These are phyloP conservation scores for Lamproptera curius DNA, from an alignment of 2,888 invertebrate species.

Conservation along the genomic window DNA sequence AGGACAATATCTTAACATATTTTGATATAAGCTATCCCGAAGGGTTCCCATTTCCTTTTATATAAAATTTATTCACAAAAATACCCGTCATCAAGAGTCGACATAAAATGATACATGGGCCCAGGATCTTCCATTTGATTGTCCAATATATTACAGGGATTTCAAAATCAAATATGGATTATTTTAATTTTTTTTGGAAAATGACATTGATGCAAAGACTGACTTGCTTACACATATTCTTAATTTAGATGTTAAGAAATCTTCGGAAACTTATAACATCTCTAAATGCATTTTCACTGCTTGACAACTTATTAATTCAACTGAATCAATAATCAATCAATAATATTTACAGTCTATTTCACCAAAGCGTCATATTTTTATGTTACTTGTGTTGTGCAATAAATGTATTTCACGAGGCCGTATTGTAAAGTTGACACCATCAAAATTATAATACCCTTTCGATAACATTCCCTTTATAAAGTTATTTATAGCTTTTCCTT, in stretches of 20 bases:
- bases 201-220: background rate
- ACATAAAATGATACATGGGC: conserved; percentile 12
- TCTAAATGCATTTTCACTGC: too few relatives aligned
- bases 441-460: background rate
- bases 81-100: conserved; percentile 14
- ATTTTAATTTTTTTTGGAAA: background rate
- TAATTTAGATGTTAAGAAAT: too few relatives aligned
- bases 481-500: conserved; percentile 11
- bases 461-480: background rate
- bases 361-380: too few relatives aligned
- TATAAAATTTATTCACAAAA: conserved; percentile 17
- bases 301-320: too few relatives aligned
- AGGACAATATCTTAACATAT: background rate
- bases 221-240: background rate
- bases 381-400: too few relatives aligned
- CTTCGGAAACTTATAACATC: too few relatives aligned
- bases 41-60: conserved; percentile 10
- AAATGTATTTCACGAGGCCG: too few relatives aligned
- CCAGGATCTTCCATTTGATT: conserved; percentile 6
- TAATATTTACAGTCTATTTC: too few relatives aligned
- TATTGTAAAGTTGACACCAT: too few relatives aligned
- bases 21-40: conserved; percentile 1
- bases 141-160: conserved; percentile 5
- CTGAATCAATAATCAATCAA: too few relatives aligned
- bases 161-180: conserved; percentile 6